Evolutionary conservation across 2,888 invertebrate species (phyloP).

Genomic region (Sarcophaga subvicina): DNA sequence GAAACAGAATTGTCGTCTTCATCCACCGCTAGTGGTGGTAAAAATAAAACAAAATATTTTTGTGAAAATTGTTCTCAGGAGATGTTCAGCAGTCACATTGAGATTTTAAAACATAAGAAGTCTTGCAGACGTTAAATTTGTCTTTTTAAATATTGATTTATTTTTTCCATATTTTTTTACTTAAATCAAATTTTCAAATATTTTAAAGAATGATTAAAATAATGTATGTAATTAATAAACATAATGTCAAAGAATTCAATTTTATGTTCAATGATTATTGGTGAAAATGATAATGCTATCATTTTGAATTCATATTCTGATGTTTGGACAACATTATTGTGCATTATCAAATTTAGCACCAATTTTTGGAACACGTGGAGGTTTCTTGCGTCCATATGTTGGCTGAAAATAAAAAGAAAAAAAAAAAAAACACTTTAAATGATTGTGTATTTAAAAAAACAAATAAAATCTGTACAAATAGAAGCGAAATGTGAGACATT

Average conservation of each 20-base stretch:
- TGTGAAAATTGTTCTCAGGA: slow-evolving; percentile 88
- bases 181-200: not conserved
- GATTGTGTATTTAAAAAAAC: too few relatives aligned
- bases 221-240: not conserved
- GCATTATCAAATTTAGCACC: slow-evolving; percentile 77
- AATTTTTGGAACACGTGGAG: slow-evolving; percentile 75
- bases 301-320: slow-evolving; percentile 16
- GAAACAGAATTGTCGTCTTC: slow-evolving; percentile 9
- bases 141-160: not conserved
- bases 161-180: slow-evolving; percentile 4
- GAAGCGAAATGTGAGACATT: too few relatives aligned
- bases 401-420: slow-evolving; percentile 50
- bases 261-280: not conserved
- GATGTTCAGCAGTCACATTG: slow-evolving; percentile 89
- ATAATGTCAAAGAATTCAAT: slow-evolving; percentile 17
- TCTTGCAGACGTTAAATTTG: slow-evolving; percentile 80
- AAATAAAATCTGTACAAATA: too few relatives aligned
- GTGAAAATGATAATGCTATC: slow-evolving; percentile 9
- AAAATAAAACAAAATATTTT: slow-evolving; percentile 82
- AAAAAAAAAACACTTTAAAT: not conserved
- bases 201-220: too few relatives aligned
- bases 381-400: slow-evolving; percentile 66
- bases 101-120: slow-evolving; percentile 93
- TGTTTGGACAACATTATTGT: slow-evolving; percentile 50
- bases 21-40: slow-evolving; percentile 6